Conservation (phyloP, 2,113 vertebrate species). For the Sprattus sprattus region DNA sequence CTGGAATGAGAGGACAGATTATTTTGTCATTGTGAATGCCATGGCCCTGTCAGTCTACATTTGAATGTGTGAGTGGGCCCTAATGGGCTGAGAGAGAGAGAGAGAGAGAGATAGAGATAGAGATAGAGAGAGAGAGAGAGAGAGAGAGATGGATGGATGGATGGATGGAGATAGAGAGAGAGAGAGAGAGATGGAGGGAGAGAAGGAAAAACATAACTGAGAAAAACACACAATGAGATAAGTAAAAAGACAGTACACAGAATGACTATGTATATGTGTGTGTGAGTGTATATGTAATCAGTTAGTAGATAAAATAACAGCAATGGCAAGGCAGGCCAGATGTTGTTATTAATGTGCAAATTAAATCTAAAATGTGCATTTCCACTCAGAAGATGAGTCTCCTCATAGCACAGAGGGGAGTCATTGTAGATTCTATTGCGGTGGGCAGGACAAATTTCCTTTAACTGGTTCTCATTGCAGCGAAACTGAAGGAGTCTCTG, state of each 20-base stretch:
- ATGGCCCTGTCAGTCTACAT: conserved; percentile 4
- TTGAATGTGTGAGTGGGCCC: not conserved
- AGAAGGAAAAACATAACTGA: no score
- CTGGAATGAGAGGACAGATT: conserved; percentile 13
- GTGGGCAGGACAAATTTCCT: not conserved
- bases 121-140: not conserved
- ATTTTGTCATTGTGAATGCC: conserved; percentile 9
- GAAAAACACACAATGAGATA: no score
- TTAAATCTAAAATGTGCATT: no score
- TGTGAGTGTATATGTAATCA: no score
- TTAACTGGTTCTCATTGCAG: not conserved
- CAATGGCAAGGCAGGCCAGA: no score
- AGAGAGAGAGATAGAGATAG: not conserved
- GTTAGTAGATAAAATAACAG: no score
- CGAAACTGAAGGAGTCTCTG: not conserved
- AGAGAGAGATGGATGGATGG: no score
- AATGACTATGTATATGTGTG: no score
- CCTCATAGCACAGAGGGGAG: not conserved
- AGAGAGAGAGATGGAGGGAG: no score
- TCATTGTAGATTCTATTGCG: not conserved
- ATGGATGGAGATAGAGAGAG: not conserved
- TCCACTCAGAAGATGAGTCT: no score
- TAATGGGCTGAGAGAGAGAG: not conserved
- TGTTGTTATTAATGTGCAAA: no score
- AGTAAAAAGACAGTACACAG: no score